Evolutionary conservation across 2,113 vertebrate species (phyloP), one percentile per base, ranked within the genome.

Genomic region (Ammodytes marinus): DNA sequence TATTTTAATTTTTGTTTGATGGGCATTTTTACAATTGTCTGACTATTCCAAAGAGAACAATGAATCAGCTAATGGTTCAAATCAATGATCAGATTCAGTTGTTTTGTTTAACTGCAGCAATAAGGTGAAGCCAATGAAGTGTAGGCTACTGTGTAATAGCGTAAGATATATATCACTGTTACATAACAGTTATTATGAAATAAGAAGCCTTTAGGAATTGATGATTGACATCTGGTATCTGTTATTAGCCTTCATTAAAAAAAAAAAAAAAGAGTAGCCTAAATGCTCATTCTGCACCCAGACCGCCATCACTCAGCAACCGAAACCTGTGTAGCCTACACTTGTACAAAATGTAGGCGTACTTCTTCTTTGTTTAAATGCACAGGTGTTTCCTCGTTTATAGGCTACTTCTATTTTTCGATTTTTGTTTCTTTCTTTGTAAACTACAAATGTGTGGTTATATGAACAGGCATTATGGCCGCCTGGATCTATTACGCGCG

Each of bases 351-450:
- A 27, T 27, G 27, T 27, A 27, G 27, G 27, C 27, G 27, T 27
- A 77, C 84, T 73, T 80, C 54, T 60, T 15, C 43, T 61, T 17
- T 74, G 10, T 12, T 42, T 40, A 8, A 35, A 40, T 46, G 15
- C 61, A 57, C 61, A 66, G n/a, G 13, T 67, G 69, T 83, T 86
- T 86, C 84, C 66, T 27, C 27, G 27, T 27, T 27, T 27, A 27
- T 27, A 27, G 27, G 27, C n/a, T 53, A 27, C 2, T 2, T 6
- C 11, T 12, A 5, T 12, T 57, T 63, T 55, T 14, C 2, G 49
- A 14, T 0, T 10, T 27, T 54, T 15, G 0, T 8, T 35, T 55
- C 17, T 10, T 45, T 19, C 53, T 5, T 43, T 61, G 1, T 27
- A 27, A 27, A 27, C 19, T 35, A 42, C 4, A 63, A 8, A 74